Percentiles rank a stretch among this genome's conserved stretches.
Evolutionary conservation across 2,888 invertebrate genomes (phyloP).

Genomic region (Acrobasis repandana): DNA sequence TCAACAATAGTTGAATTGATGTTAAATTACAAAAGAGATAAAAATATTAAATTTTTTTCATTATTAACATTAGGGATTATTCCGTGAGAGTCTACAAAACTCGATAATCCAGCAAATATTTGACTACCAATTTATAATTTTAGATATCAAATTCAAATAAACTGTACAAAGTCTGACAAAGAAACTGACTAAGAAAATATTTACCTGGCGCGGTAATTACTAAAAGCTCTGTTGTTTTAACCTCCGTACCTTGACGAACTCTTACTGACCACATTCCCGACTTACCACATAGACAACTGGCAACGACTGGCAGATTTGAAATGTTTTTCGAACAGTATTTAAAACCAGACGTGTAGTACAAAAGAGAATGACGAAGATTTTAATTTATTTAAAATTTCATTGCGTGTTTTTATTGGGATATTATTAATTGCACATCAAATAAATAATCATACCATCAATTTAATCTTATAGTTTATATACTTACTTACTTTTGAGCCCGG

Average conservation of each 20-base stretch:
- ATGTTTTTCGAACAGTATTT: too few relatives aligned
- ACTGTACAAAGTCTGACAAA: slow-evolving; percentile 12
- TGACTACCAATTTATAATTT: slow-evolving; percentile 2
- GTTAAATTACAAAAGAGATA: background rate
- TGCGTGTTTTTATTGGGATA: too few relatives aligned
- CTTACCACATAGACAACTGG: background rate
- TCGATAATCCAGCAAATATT: background rate
- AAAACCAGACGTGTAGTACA: too few relatives aligned
- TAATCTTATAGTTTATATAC: too few relatives aligned
- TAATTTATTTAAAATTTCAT: too few relatives aligned
- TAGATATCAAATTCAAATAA: background rate
- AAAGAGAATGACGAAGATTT: too few relatives aligned
- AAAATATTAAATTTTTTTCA: background rate
- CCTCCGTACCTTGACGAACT: background rate
- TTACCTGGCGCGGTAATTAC: slow-evolving; percentile 4
- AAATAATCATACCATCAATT: too few relatives aligned
- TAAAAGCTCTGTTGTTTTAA: slow-evolving; percentile 5
- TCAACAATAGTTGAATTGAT: too few relatives aligned
- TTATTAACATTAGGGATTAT: background rate
- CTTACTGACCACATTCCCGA: background rate
- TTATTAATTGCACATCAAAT: too few relatives aligned
- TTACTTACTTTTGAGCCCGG: too few relatives aligned
- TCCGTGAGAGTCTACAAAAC: background rate
- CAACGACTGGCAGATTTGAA: too few relatives aligned
- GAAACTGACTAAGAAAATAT: slow-evolving; percentile 17